phyloP scores from a whole-genome alignment of 2,797 vertebrate species.

The Lithobates pipiens region DNA sequence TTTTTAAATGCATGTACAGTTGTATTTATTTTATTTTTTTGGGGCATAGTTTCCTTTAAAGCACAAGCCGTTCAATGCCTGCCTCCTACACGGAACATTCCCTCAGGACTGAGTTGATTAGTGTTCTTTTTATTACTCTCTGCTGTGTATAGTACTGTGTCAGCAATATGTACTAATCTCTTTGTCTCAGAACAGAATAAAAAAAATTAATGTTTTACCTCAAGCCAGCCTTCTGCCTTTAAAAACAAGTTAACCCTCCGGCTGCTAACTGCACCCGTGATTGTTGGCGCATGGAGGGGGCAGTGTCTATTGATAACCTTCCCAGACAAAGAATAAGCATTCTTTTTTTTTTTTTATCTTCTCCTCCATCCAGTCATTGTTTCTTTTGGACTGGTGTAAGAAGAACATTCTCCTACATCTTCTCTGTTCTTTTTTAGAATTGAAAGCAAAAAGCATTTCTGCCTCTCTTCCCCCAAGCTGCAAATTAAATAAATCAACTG shows the following conservation, averaged over 20 bases:
- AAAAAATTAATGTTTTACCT: slow-evolving; percentile 9
- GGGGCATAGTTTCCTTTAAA: slow-evolving; percentile 5
- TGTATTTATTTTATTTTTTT: neutral
- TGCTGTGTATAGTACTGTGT: slow-evolving; percentile 30
- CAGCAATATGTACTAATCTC: slow-evolving; percentile 54
- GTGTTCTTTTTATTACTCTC: slow-evolving; percentile 44
- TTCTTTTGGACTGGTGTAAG: neutral
- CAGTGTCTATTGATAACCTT: neutral
- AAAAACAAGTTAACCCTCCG: slow-evolving; percentile 18
- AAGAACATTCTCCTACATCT: neutral
- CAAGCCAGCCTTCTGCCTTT: slow-evolving; percentile 9
- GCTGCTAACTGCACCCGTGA: neutral
- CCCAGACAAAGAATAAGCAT: neutral
- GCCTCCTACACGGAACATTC: slow-evolving; percentile 31
- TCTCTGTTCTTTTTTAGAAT: neutral
- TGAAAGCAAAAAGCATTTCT: slow-evolving; percentile 8
- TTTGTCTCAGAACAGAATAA: slow-evolving; percentile 26
- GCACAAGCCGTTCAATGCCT: neutral
- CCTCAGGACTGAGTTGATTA: slow-evolving; percentile 39
- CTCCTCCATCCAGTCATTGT: neutral
- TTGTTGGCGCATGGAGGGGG: too few species aligned
- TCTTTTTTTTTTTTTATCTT: neutral
- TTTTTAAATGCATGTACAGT: too few species aligned
- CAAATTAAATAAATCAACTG: slow-evolving; percentile 59
- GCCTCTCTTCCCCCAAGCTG: slow-evolving; percentile 30